These are phyloP conservation scores for Anoplius nigerrimus DNA, from an alignment of 2,888 invertebrate genomes.

Conservation along the genomic window DNA sequence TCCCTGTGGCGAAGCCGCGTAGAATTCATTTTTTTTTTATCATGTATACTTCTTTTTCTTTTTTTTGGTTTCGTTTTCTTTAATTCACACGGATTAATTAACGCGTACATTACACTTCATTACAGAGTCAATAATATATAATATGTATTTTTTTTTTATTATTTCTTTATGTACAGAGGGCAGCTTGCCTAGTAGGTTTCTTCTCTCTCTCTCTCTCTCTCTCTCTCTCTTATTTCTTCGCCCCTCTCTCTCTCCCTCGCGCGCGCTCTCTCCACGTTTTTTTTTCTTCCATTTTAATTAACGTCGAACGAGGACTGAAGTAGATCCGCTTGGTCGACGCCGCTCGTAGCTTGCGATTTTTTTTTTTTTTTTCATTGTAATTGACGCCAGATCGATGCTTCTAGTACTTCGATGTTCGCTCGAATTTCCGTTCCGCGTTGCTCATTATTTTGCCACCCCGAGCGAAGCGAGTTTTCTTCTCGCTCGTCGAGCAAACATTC, in stretches of 20 bases:
- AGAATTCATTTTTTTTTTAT: background rate
- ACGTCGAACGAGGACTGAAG: background rate
- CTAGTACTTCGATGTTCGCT: background rate
- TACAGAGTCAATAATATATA: constrained; percentile 69
- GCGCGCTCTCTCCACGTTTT: background rate
- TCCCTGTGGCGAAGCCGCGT: constrained; percentile 7
- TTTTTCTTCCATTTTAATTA: background rate
- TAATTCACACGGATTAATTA: constrained; percentile 68
- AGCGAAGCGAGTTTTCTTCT: background rate
- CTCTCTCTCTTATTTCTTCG: background rate
- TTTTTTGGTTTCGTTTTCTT: constrained; percentile 22
- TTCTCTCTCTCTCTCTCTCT: constrained; percentile 10
- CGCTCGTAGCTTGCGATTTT: background rate
- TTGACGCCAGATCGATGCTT: constrained; percentile 10
- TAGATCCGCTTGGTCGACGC: background rate
- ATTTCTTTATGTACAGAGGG: constrained; percentile 71
- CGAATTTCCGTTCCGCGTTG: background rate
- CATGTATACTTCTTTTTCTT: constrained; percentile 1
- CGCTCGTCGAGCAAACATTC: background rate
- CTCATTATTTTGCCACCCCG: no score
- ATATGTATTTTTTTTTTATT: constrained; percentile 41
- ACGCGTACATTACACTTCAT: constrained; percentile 72
- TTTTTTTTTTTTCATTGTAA: no score
- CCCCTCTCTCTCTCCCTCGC: background rate
- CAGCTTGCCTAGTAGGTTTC: constrained; percentile 64